These are phyloP conservation scores for Hylomyscus alleni DNA, from an alignment of 2,797 vertebrate species.

Conservation along the genomic window DNA sequence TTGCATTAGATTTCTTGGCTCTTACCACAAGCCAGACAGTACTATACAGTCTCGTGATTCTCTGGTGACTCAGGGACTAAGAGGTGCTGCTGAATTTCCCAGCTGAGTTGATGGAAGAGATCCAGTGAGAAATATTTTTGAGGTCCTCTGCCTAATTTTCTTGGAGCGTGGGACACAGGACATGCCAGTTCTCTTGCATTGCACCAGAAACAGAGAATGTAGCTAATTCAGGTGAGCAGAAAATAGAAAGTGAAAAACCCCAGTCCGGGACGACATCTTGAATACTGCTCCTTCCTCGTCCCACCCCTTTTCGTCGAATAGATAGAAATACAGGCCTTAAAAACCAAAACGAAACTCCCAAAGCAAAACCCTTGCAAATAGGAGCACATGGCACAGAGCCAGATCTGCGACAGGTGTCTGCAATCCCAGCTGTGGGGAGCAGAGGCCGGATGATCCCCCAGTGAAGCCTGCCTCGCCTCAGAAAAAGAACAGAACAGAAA, in stretches of 20 bases:
- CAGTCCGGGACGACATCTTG: not conserved
- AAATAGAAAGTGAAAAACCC: not conserved
- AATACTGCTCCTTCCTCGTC: not conserved
- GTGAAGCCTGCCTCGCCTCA: not conserved
- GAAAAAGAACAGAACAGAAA: not conserved
- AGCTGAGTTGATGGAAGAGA: not conserved
- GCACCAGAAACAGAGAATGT: not conserved
- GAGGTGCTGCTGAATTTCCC: fast-evolving
- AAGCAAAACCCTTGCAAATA: not conserved
- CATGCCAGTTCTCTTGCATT: not conserved
- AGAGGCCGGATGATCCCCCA: not conserved
- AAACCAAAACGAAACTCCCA: not conserved
- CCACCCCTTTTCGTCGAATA: not conserved
- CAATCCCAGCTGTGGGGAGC: not conserved
- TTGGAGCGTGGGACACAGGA: not conserved
- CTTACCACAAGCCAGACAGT: not conserved
- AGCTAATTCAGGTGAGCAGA: not conserved
- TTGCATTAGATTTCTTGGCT: not conserved
- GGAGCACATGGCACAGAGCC: not conserved
- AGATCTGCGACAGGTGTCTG: too few relatives aligned
- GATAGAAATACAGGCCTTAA: not conserved
- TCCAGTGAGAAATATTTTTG: not conserved
- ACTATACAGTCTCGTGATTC: not conserved
- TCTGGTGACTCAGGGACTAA: not conserved
- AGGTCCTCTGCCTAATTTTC: conserved; percentile 51